Evolutionary conservation across 2,113 vertebrate species (phyloP).

Genomic region (Pterocles burchelli): DNA sequence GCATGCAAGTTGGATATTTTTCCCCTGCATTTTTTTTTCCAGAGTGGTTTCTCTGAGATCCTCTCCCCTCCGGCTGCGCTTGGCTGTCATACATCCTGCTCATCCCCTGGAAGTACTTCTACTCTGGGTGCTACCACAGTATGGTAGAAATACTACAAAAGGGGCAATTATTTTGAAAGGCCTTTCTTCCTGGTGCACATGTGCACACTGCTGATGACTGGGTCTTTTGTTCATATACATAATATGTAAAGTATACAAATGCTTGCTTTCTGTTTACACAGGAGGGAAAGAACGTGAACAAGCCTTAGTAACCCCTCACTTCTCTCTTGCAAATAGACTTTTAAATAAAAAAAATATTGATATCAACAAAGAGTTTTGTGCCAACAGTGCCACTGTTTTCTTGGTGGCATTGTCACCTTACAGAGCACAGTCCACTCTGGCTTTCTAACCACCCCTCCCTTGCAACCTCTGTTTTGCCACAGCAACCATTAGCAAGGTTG

Average conservation of each 20-base stretch:
- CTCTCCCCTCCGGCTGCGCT: neutral
- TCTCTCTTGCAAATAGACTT: neutral
- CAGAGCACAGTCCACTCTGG: fast-evolving
- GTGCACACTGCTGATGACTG: neutral
- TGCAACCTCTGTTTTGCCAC: neutral
- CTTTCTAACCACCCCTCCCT: neutral
- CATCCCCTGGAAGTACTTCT: neutral
- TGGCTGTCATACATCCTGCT: neutral
- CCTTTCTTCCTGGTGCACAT: neutral
- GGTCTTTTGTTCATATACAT: neutral
- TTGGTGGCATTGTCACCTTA: neutral
- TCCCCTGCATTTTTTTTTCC: neutral
- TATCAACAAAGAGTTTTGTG: neutral
- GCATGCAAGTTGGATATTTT: neutral
- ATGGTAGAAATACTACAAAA: neutral
- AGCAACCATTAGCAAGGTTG: neutral
- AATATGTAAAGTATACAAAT: neutral
- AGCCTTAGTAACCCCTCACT: neutral
- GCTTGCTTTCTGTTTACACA: neutral
- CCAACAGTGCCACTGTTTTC: neutral
- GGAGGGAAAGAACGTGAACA: neutral
- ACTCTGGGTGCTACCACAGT: neutral
- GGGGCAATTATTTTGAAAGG: neutral
- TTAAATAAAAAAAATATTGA: neutral
- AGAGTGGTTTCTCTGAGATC: neutral